A percentile compares a stretch with the other conserved stretches of the same genome.
These are phyloP conservation scores for Drosophila nasuta DNA, from an alignment of 1,140 invertebrate species.

Conservation along the genomic window DNA sequence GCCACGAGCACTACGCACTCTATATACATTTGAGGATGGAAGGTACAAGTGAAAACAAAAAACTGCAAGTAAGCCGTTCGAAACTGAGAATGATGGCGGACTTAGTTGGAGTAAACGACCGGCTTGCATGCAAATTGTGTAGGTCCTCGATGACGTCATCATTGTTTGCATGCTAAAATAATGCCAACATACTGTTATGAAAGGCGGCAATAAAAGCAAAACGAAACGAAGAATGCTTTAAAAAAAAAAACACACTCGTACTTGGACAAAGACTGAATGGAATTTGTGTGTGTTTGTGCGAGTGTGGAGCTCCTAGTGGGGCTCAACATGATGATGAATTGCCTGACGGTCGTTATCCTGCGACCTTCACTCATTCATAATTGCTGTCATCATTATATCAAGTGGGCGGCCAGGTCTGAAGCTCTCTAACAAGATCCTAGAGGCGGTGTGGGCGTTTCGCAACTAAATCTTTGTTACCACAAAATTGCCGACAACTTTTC, in stretches of 20 bases:
- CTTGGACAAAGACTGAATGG: slow-evolving; percentile 25
- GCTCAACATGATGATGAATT: slow-evolving; percentile 71
- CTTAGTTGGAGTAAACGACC: slow-evolving; percentile 52
- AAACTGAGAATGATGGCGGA: slow-evolving; percentile 9
- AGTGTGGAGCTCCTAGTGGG: slow-evolving; percentile 9
- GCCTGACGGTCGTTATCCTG: slow-evolving; percentile 64
- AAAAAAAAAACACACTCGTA: slow-evolving; percentile 24
- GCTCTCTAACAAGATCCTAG: slow-evolving; percentile 2
- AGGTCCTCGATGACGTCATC: slow-evolving; percentile 60
- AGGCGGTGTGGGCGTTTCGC: not conserved
- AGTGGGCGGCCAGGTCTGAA: slow-evolving; percentile 42
- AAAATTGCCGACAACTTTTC: slow-evolving; percentile 8
- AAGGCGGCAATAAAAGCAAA: slow-evolving; percentile 30
- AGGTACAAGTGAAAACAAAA: slow-evolving; percentile 14
- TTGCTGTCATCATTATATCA: slow-evolving; percentile 81
- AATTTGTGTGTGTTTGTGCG: not conserved
- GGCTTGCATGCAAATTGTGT: slow-evolving; percentile 71
- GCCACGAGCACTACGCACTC: slow-evolving; percentile 6
- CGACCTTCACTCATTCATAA: slow-evolving; percentile 79
- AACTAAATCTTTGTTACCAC: slow-evolving; percentile 11
- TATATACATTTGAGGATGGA: not conserved
- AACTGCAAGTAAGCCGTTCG: slow-evolving; percentile 68
- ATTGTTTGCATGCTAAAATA: slow-evolving; percentile 56
- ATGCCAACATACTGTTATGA: slow-evolving; percentile 23
- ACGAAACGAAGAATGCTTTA: slow-evolving; percentile 42